phyloP scores from a whole-genome alignment of 2,113 vertebrate species.

The Craseonycteris thonglongyai region DNA sequence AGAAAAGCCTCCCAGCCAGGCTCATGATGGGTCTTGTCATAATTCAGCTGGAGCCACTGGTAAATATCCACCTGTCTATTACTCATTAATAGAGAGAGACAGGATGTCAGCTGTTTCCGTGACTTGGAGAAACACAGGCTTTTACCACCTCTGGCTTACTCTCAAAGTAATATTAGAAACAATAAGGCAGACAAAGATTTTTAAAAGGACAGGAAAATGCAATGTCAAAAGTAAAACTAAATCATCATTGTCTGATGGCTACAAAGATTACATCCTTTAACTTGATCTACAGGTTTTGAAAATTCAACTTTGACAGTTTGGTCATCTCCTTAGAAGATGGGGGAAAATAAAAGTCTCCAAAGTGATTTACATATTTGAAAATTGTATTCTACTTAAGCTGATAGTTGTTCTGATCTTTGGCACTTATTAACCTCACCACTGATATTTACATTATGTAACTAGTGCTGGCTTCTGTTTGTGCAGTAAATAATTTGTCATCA shows the following conservation, averaged over 20 bases:
- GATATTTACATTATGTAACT: background rate
- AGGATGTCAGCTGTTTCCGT: constrained; percentile 75
- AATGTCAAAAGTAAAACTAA: constrained; percentile 65
- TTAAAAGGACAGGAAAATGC: constrained; percentile 55
- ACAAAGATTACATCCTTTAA: constrained; percentile 52
- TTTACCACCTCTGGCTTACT: constrained; percentile 66
- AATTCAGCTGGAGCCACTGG: constrained; percentile 70
- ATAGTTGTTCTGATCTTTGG: background rate
- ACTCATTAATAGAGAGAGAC: constrained; percentile 70
- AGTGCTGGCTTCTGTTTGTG: background rate
- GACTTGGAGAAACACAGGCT: constrained; percentile 67
- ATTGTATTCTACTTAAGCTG: background rate
- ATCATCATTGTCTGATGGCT: constrained; percentile 47
- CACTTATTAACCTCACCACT: background rate
- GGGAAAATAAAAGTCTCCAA: background rate
- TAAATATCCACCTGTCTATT: constrained; percentile 74
- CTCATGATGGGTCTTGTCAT: constrained; percentile 68
- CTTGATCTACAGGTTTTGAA: constrained; percentile 43
- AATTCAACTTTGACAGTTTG: constrained; percentile 27
- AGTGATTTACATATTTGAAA: background rate
- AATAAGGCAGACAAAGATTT: constrained; percentile 61
- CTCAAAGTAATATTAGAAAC: constrained; percentile 69
- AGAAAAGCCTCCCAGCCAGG: constrained; percentile 59
- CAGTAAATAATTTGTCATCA: constrained; percentile 2
- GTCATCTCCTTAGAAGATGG: background rate